Evolutionary conservation across 2,888 invertebrate species (phyloP).

Genomic region (Tetheella fluctuosa): DNA sequence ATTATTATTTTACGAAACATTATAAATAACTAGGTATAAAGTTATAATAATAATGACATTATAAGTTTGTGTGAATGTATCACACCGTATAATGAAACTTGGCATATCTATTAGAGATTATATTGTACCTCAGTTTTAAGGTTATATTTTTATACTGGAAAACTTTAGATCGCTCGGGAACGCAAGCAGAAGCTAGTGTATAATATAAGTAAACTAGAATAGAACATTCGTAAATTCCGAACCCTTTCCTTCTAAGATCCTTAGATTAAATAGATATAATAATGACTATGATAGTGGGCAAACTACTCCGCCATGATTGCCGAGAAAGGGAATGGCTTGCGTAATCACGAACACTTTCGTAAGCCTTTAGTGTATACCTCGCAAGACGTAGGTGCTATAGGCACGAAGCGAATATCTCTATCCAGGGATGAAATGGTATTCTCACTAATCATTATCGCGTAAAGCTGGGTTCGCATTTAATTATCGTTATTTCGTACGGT

Average conservation of each 20-base stretch:
- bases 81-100: too few relatives aligned
- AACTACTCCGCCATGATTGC: slow-evolving; percentile 9
- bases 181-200: too few relatives aligned
- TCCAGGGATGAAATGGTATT: slow-evolving; percentile 5
- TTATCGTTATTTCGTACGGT: slow-evolving; percentile 10
- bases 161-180: too few relatives aligned
- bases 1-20: too few relatives aligned
- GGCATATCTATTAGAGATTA: too few relatives aligned
- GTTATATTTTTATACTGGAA: too few relatives aligned
- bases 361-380: slow-evolving; percentile 4
- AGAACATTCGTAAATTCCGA: background rate
- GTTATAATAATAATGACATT: too few relatives aligned
- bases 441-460: slow-evolving; percentile 13
- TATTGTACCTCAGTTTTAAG: too few relatives aligned
- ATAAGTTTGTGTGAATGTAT: too few relatives aligned
- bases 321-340: slow-evolving; percentile 12
- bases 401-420: slow-evolving; percentile 9
- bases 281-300: slow-evolving; percentile 12
- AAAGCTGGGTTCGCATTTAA: slow-evolving; percentile 9
- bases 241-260: slow-evolving; percentile 1
- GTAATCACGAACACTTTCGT: slow-evolving; percentile 14
- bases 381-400: slow-evolving; percentile 10
- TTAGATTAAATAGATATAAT: slow-evolving; percentile 11
- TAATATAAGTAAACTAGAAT: background rate
- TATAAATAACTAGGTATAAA: too few relatives aligned